Evolutionary conservation across 2,888 invertebrate species (phyloP).

Genomic region (Coecobrya sp.): DNA sequence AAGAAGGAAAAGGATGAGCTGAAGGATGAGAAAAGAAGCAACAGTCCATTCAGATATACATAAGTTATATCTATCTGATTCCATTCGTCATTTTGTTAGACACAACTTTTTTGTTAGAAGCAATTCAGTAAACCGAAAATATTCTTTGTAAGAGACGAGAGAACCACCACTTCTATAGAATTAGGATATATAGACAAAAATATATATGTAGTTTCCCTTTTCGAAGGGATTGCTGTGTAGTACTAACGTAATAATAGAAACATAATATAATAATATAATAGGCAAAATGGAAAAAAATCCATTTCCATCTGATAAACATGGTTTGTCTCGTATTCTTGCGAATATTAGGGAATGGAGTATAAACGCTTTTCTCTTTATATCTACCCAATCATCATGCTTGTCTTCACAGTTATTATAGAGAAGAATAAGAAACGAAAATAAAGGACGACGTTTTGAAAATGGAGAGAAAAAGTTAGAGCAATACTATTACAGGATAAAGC

Average conservation of each 20-base stretch:
- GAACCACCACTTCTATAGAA: not conserved
- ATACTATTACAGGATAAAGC: slow-evolving; percentile 37
- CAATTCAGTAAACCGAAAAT: slow-evolving; percentile 75
- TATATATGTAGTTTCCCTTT: not conserved
- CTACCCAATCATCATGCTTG: slow-evolving; percentile 75
- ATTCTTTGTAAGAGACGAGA: slow-evolving; percentile 63
- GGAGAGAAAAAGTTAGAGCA: slow-evolving; percentile 64
- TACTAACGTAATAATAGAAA: slow-evolving; percentile 67
- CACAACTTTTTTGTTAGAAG: slow-evolving; percentile 53
- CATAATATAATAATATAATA: slow-evolving; percentile 22
- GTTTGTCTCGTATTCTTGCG: not conserved
- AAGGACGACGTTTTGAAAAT: slow-evolving; percentile 25
- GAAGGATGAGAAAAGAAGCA: slow-evolving; percentile 71
- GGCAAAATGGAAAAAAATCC: slow-evolving; percentile 73
- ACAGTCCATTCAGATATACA: slow-evolving; percentile 75
- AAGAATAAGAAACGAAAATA: slow-evolving; percentile 51
- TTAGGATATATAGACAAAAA: too few relatives aligned
- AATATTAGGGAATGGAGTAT: not conserved
- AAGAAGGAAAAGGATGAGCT: slow-evolving; percentile 21
- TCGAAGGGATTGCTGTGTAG: not conserved
- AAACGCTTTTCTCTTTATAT: slow-evolving; percentile 24
- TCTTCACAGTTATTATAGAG: slow-evolving; percentile 78
- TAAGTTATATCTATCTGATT: slow-evolving; percentile 12
- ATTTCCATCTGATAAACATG: slow-evolving; percentile 44
- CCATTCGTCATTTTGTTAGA: slow-evolving; percentile 39